Base-by-base conservation (phyloP, 2,113 vertebrate genomes). In the Erythrocercus mccallii region DNA sequence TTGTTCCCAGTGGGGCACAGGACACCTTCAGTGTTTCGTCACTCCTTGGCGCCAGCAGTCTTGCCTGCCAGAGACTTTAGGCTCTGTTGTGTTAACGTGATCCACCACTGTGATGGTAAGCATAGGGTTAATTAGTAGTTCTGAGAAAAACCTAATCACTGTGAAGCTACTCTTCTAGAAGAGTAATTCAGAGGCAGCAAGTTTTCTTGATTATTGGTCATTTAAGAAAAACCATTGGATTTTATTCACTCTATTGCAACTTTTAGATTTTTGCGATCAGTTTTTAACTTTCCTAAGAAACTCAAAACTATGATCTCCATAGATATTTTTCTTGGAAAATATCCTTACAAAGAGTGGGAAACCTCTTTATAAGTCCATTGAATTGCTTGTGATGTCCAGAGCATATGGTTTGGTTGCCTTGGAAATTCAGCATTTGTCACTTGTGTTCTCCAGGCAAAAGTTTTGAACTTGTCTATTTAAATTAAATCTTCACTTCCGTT, bases 401-500 rank as follows among this genome's bases (percentile, higher is more conserved):
- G 27, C 25, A 47, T 57, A 35, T 77, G 28, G 61, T 94, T 64
- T 65, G 15, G 31, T 81, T 96, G 81, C 42, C 73, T 72, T 89
- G 61, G 85, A 94, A 94, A 87, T 89, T 8, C n/a, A 71, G 28
- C 22, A 51, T 92, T 92, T 92, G 40, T 78, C 86, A 68, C 44
- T 93, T 74, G 24, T 51, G 15, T 78, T 95, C 69, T 92, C 40
- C 57, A 68, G 87, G 90, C 78, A 76, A 60, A 87, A 93, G 56
- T 95, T 96, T 92, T 81, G 65, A 91, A 79, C 84, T 76, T 89
- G 87, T 92, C 92, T 68, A n/a, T 71, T 91, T 94, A 74, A 91
- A 94, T 94, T 81, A 92, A 71, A 47, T 81, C 64, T 94, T 81
- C 8, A 4, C 22, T 81, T 81, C 80, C 1, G 2, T 51, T 35